A percentile compares a stretch with the other conserved stretches of the same genome.
Evolutionary conservation across 2,113 vertebrate genomes (phyloP).

Genomic region (Phasianus colchicus): DNA sequence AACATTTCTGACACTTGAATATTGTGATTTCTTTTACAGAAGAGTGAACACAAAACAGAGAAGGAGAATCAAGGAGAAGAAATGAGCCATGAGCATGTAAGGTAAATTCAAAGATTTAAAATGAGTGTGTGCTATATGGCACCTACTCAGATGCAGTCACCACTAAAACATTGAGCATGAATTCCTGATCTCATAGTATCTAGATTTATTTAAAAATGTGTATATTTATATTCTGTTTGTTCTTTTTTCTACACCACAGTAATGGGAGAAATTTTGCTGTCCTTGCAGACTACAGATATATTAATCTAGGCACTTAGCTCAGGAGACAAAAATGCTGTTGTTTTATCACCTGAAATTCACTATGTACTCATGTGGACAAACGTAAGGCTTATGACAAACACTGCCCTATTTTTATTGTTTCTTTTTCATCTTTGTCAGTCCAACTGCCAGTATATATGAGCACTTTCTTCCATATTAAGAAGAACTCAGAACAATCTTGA

Average conservation of each 20-base stretch:
- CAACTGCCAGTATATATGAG: not conserved
- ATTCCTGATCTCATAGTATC: not conserved
- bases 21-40: constrained; percentile 43
- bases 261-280: not conserved
- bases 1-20: not conserved
- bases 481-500: not conserved
- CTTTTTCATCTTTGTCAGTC: not conserved
- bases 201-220: not conserved
- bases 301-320: not conserved
- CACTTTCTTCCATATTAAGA: not conserved
- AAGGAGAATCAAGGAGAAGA: constrained; percentile 33
- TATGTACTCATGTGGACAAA: rapidly evolving
- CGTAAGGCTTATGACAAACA: not conserved
- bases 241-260: not conserved
- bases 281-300: not conserved
- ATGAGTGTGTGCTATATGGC: not conserved
- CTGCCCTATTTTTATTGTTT: not conserved
- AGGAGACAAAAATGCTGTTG: not conserved
- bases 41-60: constrained; percentile 22
- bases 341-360: not conserved
- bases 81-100: constrained; percentile 20
- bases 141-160: not conserved
- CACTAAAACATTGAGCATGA: not conserved
- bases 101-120: not conserved
- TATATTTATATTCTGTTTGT: not conserved